phyloP scores from a whole-genome alignment of 2,888 invertebrate species.

The Gnatocerus cornutus region DNA sequence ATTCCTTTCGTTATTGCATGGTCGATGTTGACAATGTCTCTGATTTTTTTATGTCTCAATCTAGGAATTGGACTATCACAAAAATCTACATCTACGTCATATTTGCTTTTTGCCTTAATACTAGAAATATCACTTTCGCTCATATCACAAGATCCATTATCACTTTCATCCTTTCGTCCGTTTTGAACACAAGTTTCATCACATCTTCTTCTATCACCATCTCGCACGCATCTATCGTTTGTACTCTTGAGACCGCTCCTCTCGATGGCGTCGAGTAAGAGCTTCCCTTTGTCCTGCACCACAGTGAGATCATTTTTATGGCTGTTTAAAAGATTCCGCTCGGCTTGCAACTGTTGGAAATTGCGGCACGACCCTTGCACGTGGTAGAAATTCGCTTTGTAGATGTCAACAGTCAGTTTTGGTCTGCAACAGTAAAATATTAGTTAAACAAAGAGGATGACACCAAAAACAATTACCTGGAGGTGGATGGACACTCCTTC shows the following conservation, averaged over 20 bases:
- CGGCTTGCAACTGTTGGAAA: constrained; percentile 14
- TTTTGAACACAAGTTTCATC: constrained; percentile 53
- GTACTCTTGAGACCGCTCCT: constrained; percentile 63
- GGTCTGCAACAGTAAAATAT: constrained; percentile 50
- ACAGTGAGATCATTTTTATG: constrained; percentile 66
- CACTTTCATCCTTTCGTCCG: constrained; percentile 62
- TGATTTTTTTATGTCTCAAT: constrained; percentile 52
- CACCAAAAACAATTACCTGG: constrained; percentile 46
- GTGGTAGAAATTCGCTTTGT: constrained; percentile 54
- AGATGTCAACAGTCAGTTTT: constrained; percentile 57
- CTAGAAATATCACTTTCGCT: constrained; percentile 70
- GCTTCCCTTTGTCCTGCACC: constrained; percentile 63
- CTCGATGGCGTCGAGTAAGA: constrained; percentile 69
- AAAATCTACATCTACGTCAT: constrained; percentile 67
- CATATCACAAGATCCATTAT: constrained; percentile 67
- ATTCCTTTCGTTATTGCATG: constrained; percentile 56
- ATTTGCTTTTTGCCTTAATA: constrained; percentile 66
- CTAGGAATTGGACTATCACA: constrained; percentile 68
- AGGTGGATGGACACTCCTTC: constrained; percentile 61
- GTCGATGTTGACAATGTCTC: constrained; percentile 57
- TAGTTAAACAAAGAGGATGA: not conserved
- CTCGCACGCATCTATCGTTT: constrained; percentile 46
- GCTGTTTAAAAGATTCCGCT: constrained; percentile 69
- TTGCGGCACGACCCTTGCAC: not conserved
- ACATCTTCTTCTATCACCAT: constrained; percentile 46